Conservation (phyloP, 2,113 vertebrate species). For the Numida meleagris region DNA sequence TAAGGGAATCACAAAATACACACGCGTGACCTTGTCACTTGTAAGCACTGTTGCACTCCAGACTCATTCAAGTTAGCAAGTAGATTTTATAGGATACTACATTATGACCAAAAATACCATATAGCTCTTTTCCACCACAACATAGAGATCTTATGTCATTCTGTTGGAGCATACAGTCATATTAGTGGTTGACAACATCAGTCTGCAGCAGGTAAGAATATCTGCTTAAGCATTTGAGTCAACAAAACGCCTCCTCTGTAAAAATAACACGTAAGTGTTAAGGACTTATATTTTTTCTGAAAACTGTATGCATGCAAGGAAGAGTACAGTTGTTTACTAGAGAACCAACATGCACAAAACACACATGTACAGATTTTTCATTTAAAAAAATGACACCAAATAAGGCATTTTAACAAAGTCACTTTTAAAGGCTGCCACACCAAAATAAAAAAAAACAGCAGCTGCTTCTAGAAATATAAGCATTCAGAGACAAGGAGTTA, state of each 20-base stretch:
- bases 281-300: neutral
- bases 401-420: neutral
- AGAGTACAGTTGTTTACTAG: neutral
- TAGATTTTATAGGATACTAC: neutral
- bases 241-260: neutral
- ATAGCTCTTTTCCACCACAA: neutral
- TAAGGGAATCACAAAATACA: neutral
- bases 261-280: neutral
- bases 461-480: neutral
- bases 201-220: neutral
- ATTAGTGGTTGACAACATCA: constrained; percentile 48
- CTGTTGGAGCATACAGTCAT: neutral
- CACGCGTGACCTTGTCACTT: neutral
- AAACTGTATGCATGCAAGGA: constrained; percentile 4
- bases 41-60: neutral
- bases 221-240: neutral
- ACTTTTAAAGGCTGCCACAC: neutral
- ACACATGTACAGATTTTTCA: neutral
- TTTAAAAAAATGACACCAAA: neutral
- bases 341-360: constrained; percentile 31
- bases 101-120: neutral
- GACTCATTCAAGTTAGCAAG: neutral
- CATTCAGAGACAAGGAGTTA: neutral
- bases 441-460: neutral
- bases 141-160: neutral